A percentile compares a stretch with the other conserved stretches of the same genome.
Evolutionary conservation across 2,797 vertebrate species (phyloP).

Genomic region (Clarias fuscus): DNA sequence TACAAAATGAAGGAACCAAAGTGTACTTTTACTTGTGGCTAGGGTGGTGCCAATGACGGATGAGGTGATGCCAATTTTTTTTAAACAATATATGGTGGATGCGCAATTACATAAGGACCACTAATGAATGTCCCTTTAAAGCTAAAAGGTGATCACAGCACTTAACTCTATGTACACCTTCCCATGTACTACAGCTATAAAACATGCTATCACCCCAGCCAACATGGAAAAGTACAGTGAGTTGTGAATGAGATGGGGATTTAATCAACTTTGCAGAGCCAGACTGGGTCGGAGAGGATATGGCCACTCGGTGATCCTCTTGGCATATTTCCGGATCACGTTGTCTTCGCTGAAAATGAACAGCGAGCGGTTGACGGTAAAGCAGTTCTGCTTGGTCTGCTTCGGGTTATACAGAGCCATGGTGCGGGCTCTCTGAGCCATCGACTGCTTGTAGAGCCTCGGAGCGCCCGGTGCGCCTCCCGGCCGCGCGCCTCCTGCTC

Average conservation of each 20-base stretch:
- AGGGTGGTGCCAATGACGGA: background rate
- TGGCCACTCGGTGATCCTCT: slow-evolving; percentile 99
- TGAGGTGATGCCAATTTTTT: too few relatives aligned
- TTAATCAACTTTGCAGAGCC: slow-evolving; percentile 12
- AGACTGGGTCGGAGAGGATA: slow-evolving; percentile 80
- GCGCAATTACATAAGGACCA: background rate
- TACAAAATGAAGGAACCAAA: background rate
- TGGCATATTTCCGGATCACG: slow-evolving; percentile 96
- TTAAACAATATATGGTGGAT: background rate
- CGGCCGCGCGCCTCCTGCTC: slow-evolving; percentile 68
- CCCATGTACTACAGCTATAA: background rate
- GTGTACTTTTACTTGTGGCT: background rate
- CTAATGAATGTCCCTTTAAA: background rate
- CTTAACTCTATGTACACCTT: background rate
- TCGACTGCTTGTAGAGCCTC: slow-evolving; percentile 98
- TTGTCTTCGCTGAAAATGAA: slow-evolving; percentile 99
- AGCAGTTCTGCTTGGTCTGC: slow-evolving; percentile 96
- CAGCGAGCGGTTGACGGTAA: slow-evolving; percentile 98
- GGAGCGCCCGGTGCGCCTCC: slow-evolving; percentile 84
- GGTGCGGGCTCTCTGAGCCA: slow-evolving; percentile 96
- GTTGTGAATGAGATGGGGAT: background rate
- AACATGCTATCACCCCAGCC: background rate
- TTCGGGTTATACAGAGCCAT: slow-evolving; percentile 99
- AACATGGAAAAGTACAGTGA: background rate
- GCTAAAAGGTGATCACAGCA: background rate